Percentiles rank a stretch among this genome's conserved stretches.
Evolutionary conservation across 1,140 invertebrate species (phyloP).

Genomic region (Trachymyrmex cornetzi): DNA sequence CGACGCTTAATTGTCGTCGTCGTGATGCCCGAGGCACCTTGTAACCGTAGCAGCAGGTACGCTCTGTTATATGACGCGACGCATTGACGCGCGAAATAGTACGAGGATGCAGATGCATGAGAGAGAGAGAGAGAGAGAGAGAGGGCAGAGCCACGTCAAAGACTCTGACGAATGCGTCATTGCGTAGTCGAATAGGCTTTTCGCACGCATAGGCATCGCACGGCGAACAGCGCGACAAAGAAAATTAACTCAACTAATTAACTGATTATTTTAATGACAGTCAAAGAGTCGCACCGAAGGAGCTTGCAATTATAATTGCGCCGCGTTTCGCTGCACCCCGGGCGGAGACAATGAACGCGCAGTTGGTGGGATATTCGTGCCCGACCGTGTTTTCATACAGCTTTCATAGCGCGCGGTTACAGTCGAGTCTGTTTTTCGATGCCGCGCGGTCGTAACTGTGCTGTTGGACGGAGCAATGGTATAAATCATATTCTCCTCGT

Average conservation of each 20-base stretch:
- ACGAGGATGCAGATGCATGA: constrained; percentile 30
- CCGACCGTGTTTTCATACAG: constrained; percentile 20
- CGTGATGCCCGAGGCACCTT: constrained; percentile 45
- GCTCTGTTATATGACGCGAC: constrained; percentile 40
- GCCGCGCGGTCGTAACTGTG: neutral
- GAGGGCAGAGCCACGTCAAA: constrained; percentile 34
- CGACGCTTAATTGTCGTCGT: constrained; percentile 72
- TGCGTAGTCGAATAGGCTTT: constrained; percentile 18
- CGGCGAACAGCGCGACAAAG: neutral
- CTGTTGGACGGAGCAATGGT: constrained; percentile 11
- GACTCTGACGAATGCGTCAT: constrained; percentile 34
- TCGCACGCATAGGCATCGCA: neutral
- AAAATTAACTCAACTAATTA: constrained; percentile 23
- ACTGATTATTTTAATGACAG: constrained; percentile 62
- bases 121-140: constrained; percentile 14
- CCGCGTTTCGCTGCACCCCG: neutral
- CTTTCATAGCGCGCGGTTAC: constrained; percentile 7
- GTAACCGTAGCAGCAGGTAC: constrained; percentile 62
- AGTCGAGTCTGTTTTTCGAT: constrained; percentile 35
- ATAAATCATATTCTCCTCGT: constrained; percentile 38
- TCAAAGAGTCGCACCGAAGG: constrained; percentile 32
- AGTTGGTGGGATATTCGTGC: constrained; percentile 4
- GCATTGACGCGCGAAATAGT: constrained; percentile 59
- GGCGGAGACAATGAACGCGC: constrained; percentile 2
- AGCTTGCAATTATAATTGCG: constrained; percentile 49